Base-by-base conservation (phyloP, 2,113 vertebrate species). In the Sander lucioperca region DNA sequence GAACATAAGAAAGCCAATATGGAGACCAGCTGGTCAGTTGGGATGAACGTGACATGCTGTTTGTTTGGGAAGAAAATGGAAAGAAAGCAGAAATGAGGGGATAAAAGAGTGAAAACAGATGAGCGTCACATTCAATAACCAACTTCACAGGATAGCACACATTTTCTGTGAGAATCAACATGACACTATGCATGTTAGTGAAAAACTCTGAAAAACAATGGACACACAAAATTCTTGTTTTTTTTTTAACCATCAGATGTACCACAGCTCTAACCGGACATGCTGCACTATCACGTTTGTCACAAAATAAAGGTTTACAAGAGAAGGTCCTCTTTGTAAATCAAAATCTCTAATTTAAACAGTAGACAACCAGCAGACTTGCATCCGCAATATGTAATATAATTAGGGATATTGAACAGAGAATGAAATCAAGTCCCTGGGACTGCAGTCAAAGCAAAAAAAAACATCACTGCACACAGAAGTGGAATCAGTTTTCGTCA, bases 11-110 rank as follows among this genome's bases (percentile, higher is more conserved):
- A 91, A 89, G 88, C 66, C 89, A 90, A 89, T 91, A 92, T 92
- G 88, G 90, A 94, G 90, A 89, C 83, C 92, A 93, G 92, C 92
- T 91, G 92, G 91, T 92, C 93, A 92, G 85, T 65, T 45, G 81
- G 80, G 90, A 92, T 82, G 84, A 91, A 91, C 79, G 91, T 86
- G 88, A 83, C 89, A 84, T 89, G 79, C 77, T 87, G 86, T 93
- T 89, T 91, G 80, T 81, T 80, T 82, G 83, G 80, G 67, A 74
- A 88, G 88, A 89, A 86, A 80, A 80, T 18, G 51, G 76, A 84
- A 65, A 82, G 69, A 83, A 63, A 43, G 54, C 21, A 82, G 70
- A 65, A 82, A 90, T 4, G 54, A 71, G 72, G 43, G 82, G 59
- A 88, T 84, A 88, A 87, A 88, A 86, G 69, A 92, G 76, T 79